Evolutionary conservation across 2,797 vertebrate genomes (phyloP), one percentile per base, ranked within the genome.

Genomic region (Menidia menidia): DNA sequence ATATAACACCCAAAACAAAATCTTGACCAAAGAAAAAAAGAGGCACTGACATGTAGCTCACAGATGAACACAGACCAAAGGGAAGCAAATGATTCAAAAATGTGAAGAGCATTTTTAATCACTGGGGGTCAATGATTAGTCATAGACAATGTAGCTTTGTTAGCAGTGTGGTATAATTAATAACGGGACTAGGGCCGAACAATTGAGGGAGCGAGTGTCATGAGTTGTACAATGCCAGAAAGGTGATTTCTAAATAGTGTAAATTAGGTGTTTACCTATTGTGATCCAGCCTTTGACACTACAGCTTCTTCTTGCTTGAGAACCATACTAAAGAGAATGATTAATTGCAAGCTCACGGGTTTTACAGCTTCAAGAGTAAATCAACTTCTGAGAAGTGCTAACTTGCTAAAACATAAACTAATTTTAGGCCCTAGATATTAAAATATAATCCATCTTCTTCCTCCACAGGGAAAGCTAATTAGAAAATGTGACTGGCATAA

Each of bases 381-480:
- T 95, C 94, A 92, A 91, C 95, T 93, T 95, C 96, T 94, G 79
- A 92, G 95, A 96, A 96, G 94, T 93, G 96, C 95, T 95, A 95
- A 95, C 95, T 96, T 95, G 96, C 95, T 97, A 93, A 96, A 97
- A 97, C 93, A 95, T 88, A 96, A 96, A 96, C 96, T 95, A 94
- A 94, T 96, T 96, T 96, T 94, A 94, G 95, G 94, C 94, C 92
- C 92, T 87, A 93, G 93, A 93, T 96, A 95, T 92, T 96, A 97
- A 97, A 97, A 97, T 95, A 97, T 94, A 96, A 97, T 96, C 93
- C 94, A 96, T 94, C 95, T 96, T 94, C 93, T 89, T 95, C 90
- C 93, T 95, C 94, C 93, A 84, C 73, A 77, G 77, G 93, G 92
- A 93, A 92, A 94, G 93, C 95, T 96, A 96, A 94, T 93, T 95